Evolutionary conservation across 2,797 vertebrate species (phyloP).

Genomic region (Sebastes oblongus): DNA sequence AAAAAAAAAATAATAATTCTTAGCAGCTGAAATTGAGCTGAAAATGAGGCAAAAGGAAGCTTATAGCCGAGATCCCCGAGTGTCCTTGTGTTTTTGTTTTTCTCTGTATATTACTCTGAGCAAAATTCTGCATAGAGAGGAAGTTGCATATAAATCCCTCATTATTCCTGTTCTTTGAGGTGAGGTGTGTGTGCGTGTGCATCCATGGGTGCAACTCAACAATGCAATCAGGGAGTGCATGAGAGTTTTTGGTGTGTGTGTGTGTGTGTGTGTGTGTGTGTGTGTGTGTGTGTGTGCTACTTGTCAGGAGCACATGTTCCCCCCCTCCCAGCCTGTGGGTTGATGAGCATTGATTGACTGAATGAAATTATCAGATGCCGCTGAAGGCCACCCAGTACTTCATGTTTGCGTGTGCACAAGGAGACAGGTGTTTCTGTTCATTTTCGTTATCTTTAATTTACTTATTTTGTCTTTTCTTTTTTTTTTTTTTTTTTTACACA

Average conservation of each 20-base stretch:
- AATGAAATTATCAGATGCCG: constrained; percentile 79
- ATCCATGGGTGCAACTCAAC: neutral
- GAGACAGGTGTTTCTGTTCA: neutral
- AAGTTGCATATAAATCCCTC: constrained; percentile 72
- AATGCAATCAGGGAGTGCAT: constrained; percentile 1
- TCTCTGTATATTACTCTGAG: constrained; percentile 30
- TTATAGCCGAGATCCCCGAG: constrained; percentile 14
- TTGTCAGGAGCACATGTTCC: constrained; percentile 62
- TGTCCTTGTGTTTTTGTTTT: constrained; percentile 57
- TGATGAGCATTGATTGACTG: constrained; percentile 72
- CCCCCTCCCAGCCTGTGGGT: constrained; percentile 27
- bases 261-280: neutral
- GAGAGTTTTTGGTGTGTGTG: neutral
- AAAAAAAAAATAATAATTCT: neutral
- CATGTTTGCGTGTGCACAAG: neutral
- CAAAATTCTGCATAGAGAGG: constrained; percentile 33
- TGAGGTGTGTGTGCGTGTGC: constrained; percentile 7
- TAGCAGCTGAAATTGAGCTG: constrained; percentile 31
- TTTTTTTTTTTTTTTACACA: neutral
- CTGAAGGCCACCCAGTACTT: constrained; percentile 61
- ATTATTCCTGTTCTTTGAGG: constrained; percentile 62
- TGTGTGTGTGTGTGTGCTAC: neutral
- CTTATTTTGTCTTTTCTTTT: neutral
- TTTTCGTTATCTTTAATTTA: neutral
- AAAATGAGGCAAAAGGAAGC: constrained; percentile 30